phyloP scores from a whole-genome alignment of 1,140 invertebrate genomes.

The Epicauta chinensis region DNA sequence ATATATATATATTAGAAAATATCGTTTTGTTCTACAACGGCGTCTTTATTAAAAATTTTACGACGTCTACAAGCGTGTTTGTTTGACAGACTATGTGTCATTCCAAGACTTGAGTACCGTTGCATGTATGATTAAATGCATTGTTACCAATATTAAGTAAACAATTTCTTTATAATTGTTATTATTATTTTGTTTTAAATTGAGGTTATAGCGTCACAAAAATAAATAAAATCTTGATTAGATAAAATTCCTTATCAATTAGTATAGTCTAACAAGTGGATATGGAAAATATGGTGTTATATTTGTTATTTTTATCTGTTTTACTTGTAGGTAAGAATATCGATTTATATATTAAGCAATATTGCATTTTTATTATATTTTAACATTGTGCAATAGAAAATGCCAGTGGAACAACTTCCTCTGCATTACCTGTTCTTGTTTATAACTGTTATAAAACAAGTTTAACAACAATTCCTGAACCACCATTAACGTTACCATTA shows the following conservation, averaged over 20 bases:
- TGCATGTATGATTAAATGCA: too few species aligned
- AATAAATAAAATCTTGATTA: constrained; percentile 1
- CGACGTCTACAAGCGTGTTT: too few species aligned
- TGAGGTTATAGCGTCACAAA: background rate
- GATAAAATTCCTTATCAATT: constrained; percentile 4
- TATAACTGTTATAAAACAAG: constrained; percentile 47
- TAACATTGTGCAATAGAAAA: constrained; percentile 9
- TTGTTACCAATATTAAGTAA: too few species aligned
- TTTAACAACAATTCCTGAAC: constrained; percentile 30
- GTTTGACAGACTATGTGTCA: too few species aligned
- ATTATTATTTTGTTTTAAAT: too few species aligned
- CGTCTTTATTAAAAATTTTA: too few species aligned
- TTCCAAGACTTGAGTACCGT: too few species aligned
- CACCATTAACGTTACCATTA: constrained; percentile 47
- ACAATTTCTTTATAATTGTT: too few species aligned
- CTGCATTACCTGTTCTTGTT: constrained; percentile 46
- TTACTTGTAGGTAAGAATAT: background rate
- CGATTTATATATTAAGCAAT: background rate
- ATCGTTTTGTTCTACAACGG: too few species aligned
- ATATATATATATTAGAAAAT: too few species aligned
- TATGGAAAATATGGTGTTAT: background rate
- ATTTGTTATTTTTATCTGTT: background rate
- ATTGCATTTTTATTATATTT: background rate
- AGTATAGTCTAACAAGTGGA: background rate
- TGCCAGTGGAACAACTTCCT: constrained; percentile 24